Conservation (phyloP, 2,888 invertebrate species). For the Antheraea assamensis region DNA sequence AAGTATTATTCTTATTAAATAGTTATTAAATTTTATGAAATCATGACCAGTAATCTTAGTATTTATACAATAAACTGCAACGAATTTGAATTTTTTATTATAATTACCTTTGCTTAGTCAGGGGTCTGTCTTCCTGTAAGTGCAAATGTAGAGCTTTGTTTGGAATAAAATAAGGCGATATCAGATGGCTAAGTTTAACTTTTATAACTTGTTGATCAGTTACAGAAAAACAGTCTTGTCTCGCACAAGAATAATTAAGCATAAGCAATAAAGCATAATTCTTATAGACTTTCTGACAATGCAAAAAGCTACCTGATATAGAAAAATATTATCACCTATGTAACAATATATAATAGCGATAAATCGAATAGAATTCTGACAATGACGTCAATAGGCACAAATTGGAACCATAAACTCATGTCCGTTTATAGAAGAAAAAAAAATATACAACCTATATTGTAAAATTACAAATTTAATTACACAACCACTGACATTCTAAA, state of each 20-base stretch:
- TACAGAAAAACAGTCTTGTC: neutral
- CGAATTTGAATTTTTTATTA: no score
- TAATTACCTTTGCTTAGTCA: neutral
- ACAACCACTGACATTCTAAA: conserved; percentile 25
- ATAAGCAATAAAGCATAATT: neutral
- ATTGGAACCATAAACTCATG: conserved; percentile 76
- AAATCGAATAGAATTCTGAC: conserved; percentile 45
- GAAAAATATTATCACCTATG: conserved; percentile 21
- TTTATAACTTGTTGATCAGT: no score
- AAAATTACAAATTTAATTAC: conserved; percentile 23
- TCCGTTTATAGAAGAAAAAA: conserved; percentile 52
- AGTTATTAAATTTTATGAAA: no score
- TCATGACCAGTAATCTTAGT: no score
- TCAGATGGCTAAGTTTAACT: no score
- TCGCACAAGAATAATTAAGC: no score
- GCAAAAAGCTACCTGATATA: neutral
- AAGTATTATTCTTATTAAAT: no score
- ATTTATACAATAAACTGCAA: no score
- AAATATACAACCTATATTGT: conserved; percentile 41
- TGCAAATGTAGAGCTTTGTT: neutral
- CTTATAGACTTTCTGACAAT: neutral
- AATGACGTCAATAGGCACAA: conserved; percentile 71
- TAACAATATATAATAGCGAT: conserved; percentile 44
- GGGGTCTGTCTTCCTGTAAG: neutral
- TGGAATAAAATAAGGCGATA: no score